Percentiles rank a stretch among this genome's conserved stretches.
These are phyloP conservation scores for Polypedilum pembai DNA, from an alignment of 1,140 invertebrate species.

Conservation along the genomic window DNA sequence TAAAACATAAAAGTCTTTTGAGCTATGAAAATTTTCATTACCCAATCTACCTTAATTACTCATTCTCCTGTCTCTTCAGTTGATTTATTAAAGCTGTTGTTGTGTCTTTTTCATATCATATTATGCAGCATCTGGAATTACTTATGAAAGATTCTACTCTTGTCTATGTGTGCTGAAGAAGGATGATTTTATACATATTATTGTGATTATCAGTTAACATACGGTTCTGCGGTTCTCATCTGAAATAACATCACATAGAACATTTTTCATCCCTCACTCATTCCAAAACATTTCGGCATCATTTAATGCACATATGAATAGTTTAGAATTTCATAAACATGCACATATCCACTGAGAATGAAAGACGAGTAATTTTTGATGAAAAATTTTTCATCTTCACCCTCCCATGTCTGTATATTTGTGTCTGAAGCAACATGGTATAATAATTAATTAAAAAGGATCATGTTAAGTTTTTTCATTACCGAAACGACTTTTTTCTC, in stretches of 20 bases:
- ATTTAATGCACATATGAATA: conserved; percentile 19
- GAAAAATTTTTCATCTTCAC: neutral
- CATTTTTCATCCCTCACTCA: neutral
- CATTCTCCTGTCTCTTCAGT: no score
- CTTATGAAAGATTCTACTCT: neutral
- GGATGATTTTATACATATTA: neutral
- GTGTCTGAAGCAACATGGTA: neutral
- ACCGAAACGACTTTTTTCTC: conserved; percentile 2
- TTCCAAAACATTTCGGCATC: neutral
- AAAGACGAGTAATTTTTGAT: neutral
- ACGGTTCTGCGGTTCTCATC: conserved; percentile 9
- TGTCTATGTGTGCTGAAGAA: neutral
- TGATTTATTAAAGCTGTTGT: no score
- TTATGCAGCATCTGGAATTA: conserved; percentile 14
- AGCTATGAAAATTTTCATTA: no score
- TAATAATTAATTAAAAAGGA: conserved; percentile 27
- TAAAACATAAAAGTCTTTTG: no score
- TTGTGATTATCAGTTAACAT: neutral
- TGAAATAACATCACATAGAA: conserved; percentile 6
- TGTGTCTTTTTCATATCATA: no score
- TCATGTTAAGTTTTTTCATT: conserved; percentile 22
- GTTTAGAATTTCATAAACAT: conserved; percentile 26
- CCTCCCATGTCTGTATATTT: neutral
- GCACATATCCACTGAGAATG: neutral
- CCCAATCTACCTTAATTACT: no score